These are phyloP conservation scores for Pseudomyrmex pallidus DNA, from an alignment of 1,140 invertebrate genomes.

Conservation along the genomic window DNA sequence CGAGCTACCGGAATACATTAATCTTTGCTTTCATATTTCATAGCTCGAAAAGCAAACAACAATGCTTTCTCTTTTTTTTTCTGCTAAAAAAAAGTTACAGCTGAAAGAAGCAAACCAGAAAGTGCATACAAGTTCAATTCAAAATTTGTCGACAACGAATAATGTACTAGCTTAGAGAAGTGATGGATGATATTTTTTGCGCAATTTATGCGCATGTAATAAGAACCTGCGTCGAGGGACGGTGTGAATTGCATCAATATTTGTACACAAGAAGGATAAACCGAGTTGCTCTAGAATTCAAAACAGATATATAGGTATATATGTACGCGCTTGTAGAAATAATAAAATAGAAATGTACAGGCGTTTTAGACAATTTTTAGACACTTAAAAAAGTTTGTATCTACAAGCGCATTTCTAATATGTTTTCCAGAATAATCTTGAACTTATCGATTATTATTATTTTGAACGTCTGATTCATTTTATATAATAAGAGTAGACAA, in stretches of 20 bases:
- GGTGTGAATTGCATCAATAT: slow-evolving; percentile 24
- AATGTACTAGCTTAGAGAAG: neutral
- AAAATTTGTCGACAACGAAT: slow-evolving; percentile 46
- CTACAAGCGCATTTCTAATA: too few species aligned
- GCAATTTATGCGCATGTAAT: slow-evolving; percentile 32
- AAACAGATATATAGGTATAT: neutral
- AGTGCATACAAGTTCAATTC: slow-evolving; percentile 5
- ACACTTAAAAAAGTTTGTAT: neutral
- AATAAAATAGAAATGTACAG: neutral
- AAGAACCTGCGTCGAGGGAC: slow-evolving; percentile 6
- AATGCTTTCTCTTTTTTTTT: neutral
- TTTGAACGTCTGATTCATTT: too few species aligned
- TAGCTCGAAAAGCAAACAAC: neutral
- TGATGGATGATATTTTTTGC: slow-evolving; percentile 53
- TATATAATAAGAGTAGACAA: too few species aligned
- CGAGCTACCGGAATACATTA: neutral
- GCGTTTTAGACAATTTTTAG: slow-evolving; percentile 5
- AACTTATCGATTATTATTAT: too few species aligned
- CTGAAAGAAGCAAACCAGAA: slow-evolving; percentile 25
- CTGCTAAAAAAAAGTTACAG: neutral
- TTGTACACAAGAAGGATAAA: slow-evolving; percentile 29
- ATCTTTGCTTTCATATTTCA: neutral
- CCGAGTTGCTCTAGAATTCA: slow-evolving; percentile 9
- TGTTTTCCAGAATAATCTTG: too few species aligned
- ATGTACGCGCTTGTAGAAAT: too few species aligned